Evolutionary conservation across 2,113 vertebrate species (phyloP).

Genomic region (Zosterops japonicus): DNA sequence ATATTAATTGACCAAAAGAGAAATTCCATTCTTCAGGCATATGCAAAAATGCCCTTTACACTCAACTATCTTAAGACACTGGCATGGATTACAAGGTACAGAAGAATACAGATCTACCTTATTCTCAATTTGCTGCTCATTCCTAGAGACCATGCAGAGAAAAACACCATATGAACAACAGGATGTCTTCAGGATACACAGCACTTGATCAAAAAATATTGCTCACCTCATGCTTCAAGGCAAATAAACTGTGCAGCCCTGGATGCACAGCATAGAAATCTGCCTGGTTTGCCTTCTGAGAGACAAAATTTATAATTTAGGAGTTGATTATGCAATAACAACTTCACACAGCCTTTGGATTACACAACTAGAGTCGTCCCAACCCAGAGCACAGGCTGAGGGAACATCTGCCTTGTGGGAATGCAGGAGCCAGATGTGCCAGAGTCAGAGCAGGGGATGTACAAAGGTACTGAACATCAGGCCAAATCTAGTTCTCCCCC

Average conservation of each 20-base stretch:
- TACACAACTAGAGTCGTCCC: neutral
- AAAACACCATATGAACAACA: neutral
- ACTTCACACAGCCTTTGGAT: neutral
- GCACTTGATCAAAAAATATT: neutral
- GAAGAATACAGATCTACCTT: neutral
- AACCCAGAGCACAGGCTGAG: neutral
- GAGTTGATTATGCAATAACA: neutral
- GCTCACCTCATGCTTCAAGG: neutral
- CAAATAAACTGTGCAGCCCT: neutral
- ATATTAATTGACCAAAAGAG: neutral
- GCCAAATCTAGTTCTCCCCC: neutral
- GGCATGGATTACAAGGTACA: neutral
- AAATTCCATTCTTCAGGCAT: neutral
- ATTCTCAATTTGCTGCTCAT: neutral
- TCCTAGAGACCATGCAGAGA: neutral
- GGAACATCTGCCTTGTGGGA: neutral
- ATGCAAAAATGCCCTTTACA: neutral
- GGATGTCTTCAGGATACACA: neutral
- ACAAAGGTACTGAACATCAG: neutral
- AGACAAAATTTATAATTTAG: neutral
- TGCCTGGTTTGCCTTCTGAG: neutral
- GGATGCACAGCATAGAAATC: neutral
- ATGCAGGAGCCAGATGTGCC: neutral
- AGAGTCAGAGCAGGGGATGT: fast-evolving
- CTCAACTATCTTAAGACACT: neutral